These are phyloP conservation scores for Pampusana beccarii DNA, from an alignment of 2,113 vertebrate genomes.

Conservation along the genomic window DNA sequence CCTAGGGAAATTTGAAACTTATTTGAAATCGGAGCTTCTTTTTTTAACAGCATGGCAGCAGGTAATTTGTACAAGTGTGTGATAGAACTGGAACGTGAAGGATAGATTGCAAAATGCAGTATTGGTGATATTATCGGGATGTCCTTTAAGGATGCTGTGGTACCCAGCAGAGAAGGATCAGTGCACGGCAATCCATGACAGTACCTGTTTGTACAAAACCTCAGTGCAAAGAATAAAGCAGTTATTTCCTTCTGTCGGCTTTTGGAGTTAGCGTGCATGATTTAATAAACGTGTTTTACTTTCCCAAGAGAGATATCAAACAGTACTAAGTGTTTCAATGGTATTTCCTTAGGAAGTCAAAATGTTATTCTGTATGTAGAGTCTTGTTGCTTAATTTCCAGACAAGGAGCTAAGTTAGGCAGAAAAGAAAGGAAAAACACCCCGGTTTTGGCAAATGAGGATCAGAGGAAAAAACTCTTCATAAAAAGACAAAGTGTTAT, in stretches of 20 bases:
- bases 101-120: neutral
- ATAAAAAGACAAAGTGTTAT: constrained; percentile 7
- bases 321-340: constrained; percentile 64
- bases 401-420: constrained; percentile 11
- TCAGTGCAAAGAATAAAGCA: constrained; percentile 7
- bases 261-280: constrained; percentile 46
- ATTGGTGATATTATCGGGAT: neutral
- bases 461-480: constrained; percentile 39
- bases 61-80: neutral
- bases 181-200: neutral
- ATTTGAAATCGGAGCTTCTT: neutral
- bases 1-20: neutral
- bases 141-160: neutral
- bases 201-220: neutral
- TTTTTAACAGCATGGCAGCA: neutral
- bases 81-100: neutral
- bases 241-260: constrained; percentile 56
- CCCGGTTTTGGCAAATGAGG: constrained; percentile 12
- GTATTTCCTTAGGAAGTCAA: constrained; percentile 70
- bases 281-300: constrained; percentile 65
- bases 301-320: constrained; percentile 67
- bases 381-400: constrained; percentile 56
- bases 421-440: constrained; percentile 41
- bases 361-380: constrained; percentile 58
- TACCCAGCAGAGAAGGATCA: neutral